These are phyloP conservation scores for Clarias pachynema DNA, from an alignment of 2,797 vertebrate species.

Conservation along the genomic window DNA sequence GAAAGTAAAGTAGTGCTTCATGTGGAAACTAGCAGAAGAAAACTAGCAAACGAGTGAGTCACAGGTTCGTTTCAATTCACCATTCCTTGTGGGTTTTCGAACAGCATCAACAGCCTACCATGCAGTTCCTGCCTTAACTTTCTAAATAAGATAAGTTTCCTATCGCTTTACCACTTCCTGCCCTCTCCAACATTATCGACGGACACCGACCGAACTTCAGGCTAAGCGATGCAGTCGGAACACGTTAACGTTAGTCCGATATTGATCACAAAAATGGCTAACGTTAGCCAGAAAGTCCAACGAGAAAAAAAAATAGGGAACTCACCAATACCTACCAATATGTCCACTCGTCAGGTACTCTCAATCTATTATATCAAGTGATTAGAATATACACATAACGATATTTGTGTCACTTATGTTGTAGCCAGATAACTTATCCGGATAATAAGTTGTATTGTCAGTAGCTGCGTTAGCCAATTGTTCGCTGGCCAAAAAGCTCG, in stretches of 20 bases:
- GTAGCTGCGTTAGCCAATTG: conserved; percentile 69
- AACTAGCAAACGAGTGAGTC: background rate
- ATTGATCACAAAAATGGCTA: conserved; percentile 34
- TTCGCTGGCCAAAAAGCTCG: conserved; percentile 64
- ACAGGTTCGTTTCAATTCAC: conserved; percentile 45
- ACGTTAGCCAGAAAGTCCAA: conserved; percentile 49
- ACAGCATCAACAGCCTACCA: conserved; percentile 47
- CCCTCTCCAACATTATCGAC: background rate
- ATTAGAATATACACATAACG: background rate
- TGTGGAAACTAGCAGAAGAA: conserved; percentile 26
- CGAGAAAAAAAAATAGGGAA: conserved; percentile 46
- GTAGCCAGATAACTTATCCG: conserved; percentile 21
- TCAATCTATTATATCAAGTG: conserved; percentile 35
- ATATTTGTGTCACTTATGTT: conserved; percentile 3
- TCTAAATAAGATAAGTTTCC: conserved; percentile 46
- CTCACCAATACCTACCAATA: conserved; percentile 60
- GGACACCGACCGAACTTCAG: background rate
- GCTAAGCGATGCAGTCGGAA: conserved; percentile 5
- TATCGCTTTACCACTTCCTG: conserved; percentile 21
- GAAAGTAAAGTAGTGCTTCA: background rate
- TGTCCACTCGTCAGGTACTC: conserved; percentile 50
- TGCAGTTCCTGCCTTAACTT: conserved; percentile 49
- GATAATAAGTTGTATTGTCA: conserved; percentile 41
- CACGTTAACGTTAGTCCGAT: background rate
- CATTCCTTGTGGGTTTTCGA: conserved; percentile 22